Conservation (phyloP, 2,113 vertebrate species). For the Bucco capensis region DNA sequence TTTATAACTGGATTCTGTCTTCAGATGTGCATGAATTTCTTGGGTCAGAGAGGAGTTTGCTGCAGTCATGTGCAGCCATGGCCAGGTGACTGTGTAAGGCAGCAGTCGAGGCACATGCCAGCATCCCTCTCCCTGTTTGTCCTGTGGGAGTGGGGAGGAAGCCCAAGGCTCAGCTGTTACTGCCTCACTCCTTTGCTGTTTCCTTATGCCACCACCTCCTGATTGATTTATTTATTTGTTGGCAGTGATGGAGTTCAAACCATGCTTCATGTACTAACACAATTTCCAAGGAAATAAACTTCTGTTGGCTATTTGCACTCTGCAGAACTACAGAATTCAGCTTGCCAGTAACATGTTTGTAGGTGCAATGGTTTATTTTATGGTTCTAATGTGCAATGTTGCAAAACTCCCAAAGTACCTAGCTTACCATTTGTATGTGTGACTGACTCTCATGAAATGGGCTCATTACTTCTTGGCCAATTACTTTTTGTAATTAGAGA, state of each 20-base stretch:
- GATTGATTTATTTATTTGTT: not conserved
- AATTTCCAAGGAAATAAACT: not conserved
- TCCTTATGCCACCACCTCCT: not conserved
- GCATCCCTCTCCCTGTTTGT: not conserved
- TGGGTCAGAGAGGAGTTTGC: not conserved
- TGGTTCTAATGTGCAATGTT: accelerated
- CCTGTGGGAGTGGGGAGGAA: not conserved
- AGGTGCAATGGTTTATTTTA: not conserved
- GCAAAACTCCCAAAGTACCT: accelerated
- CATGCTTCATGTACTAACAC: not conserved
- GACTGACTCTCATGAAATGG: not conserved
- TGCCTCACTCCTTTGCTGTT: not conserved
- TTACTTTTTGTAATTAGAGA: not conserved
- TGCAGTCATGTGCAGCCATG: accelerated
- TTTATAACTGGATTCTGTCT: not conserved
- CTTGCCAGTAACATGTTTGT: not conserved
- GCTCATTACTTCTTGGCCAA: not conserved
- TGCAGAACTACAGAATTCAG: not conserved
- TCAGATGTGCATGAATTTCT: not conserved
- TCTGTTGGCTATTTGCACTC: not conserved
- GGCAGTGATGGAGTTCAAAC: not conserved
- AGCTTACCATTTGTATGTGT: not conserved
- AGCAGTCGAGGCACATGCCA: not conserved
- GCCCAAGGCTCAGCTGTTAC: not conserved
- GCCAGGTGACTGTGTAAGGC: not conserved